A percentile compares a stretch with the other conserved stretches of the same genome.
Conservation (phyloP, 2,113 vertebrate species). For the Felis chaus region DNA sequence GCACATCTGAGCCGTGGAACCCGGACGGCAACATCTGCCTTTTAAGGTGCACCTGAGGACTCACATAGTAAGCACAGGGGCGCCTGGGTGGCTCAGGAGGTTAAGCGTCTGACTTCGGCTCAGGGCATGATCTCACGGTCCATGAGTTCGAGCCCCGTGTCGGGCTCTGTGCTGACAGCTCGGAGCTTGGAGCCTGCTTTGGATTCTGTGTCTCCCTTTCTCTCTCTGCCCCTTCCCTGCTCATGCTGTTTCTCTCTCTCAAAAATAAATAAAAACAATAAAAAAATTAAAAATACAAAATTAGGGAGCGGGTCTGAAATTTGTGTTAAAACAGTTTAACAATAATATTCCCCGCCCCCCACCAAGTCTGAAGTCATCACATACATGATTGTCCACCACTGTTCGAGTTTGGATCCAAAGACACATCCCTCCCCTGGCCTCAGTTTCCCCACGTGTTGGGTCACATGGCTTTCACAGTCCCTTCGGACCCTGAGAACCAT, state of each 20-base stretch:
- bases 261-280: too few species aligned
- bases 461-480: rapidly evolving
- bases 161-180: too few species aligned
- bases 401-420: neutral
- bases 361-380: neutral
- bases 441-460: neutral
- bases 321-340: neutral
- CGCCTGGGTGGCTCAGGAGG: too few species aligned
- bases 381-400: neutral
- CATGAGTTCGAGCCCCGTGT: too few species aligned
- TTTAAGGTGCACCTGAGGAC: neutral
- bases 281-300: neutral
- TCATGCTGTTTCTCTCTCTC: too few species aligned
- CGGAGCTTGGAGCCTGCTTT: too few species aligned
- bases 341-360: too few species aligned
- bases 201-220: too few species aligned
- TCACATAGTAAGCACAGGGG: too few species aligned
- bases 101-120: too few species aligned
- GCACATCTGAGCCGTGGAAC: neutral
- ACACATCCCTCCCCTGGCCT: neutral
- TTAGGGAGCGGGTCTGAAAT: neutral
- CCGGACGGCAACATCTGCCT: neutral
- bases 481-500: neutral
- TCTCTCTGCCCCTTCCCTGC: too few species aligned
- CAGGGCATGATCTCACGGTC: too few species aligned